Evolutionary conservation across 2,113 vertebrate genomes (phyloP).

Genomic region (Burhinus bistriatus): DNA sequence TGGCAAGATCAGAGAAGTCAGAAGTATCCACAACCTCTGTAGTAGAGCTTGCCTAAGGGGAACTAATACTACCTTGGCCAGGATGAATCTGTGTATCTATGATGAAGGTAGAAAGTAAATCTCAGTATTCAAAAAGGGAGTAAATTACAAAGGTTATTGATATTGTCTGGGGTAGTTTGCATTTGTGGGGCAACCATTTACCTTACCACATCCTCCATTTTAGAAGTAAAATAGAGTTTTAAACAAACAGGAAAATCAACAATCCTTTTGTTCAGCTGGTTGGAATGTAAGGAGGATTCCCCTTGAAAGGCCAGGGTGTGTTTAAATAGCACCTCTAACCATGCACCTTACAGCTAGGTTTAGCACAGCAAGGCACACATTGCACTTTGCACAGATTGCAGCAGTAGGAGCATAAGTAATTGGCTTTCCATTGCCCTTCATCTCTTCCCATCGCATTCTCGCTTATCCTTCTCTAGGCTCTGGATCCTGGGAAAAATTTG

Average conservation of each 20-base stretch:
- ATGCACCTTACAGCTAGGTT: neutral
- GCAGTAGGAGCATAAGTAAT: neutral
- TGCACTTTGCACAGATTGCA: neutral
- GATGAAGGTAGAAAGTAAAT: neutral
- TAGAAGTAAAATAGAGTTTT: neutral
- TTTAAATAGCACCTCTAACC: neutral
- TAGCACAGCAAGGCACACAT: neutral
- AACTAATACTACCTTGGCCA: neutral
- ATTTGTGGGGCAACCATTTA: neutral
- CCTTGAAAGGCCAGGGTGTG: neutral
- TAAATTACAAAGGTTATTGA: neutral
- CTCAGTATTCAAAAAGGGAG: constrained; percentile 7
- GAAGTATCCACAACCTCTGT: constrained; percentile 9
- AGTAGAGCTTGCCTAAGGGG: constrained; percentile 36
- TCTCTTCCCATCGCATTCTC: neutral
- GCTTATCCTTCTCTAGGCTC: neutral
- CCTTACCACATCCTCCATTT: neutral
- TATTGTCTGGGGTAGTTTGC: neutral
- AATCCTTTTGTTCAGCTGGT: neutral
- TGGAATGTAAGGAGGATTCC: neutral
- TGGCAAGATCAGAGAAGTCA: constrained; percentile 47
- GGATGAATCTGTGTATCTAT: neutral
- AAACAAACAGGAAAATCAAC: neutral
- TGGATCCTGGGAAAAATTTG: neutral
- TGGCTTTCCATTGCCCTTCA: neutral